Conservation (phyloP, 2,797 vertebrate species). For the Choloepus didactylus region DNA sequence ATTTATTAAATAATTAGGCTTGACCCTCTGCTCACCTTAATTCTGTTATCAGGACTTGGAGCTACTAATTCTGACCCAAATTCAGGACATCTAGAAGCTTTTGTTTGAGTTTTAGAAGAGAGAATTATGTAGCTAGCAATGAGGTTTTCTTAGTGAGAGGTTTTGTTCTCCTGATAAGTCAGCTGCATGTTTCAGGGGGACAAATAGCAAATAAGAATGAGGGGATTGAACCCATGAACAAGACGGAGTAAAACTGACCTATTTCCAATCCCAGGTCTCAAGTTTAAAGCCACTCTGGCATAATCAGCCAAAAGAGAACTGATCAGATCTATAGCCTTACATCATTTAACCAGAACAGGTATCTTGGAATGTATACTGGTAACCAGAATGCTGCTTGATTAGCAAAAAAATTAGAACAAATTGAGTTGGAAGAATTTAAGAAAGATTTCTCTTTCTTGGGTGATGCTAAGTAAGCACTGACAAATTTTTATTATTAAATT, state of each 20-base stretch:
- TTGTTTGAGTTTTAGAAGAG: constrained; percentile 14
- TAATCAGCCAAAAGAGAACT: neutral
- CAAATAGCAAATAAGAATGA: neutral
- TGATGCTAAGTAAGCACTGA: neutral
- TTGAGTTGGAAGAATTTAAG: neutral
- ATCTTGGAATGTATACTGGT: neutral
- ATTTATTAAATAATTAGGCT: neutral
- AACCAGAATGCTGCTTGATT: neutral
- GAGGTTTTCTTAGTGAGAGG: neutral
- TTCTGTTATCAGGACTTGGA: neutral
- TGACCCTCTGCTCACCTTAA: neutral
- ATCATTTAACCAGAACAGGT: neutral
- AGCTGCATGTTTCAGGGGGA: neutral
- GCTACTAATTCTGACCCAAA: neutral
- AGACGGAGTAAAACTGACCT: neutral
- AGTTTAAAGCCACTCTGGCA: neutral
- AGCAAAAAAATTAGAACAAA: neutral
- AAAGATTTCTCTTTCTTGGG: neutral
- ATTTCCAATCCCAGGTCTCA: neutral
- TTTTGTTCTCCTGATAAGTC: neutral
- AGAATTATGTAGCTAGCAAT: neutral
- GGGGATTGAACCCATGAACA: neutral
- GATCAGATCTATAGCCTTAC: neutral
- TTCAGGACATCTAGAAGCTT: neutral
- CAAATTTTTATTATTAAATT: constrained; percentile 20